Base-by-base conservation (phyloP, 2,113 vertebrate genomes). In the Anthoscopus minutus region DNA sequence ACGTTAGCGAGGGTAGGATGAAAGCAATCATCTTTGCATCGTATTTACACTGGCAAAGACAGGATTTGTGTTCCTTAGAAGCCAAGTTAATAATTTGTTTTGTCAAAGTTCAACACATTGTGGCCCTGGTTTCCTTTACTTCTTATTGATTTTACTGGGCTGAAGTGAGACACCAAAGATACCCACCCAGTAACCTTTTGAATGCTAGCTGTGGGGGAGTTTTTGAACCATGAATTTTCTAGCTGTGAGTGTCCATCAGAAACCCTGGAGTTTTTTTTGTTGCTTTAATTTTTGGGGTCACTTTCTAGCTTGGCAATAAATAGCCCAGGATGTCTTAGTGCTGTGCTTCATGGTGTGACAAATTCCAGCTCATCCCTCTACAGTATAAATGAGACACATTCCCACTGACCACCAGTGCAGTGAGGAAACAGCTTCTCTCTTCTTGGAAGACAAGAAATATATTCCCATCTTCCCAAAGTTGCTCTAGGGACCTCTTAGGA, bases 21-120 rank as follows among this genome's bases (percentile, higher is more conserved):
- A 93, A 94, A 78, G 89, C 74, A 93, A 56, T 94, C 76, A 74
- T 84, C 73, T 95, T 47, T 94, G 71, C 70, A 94, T 86, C 86
- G 78, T 94, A 93, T 96, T 96, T 95, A 94, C 93, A 84, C 73
- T 96, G 94, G 95, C 94, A 95, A 94, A 81, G 80, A 50, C 47
- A 65, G 21, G 38, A 79, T 77, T 84, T 93, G 70, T 84, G 21
- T 54, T 92, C 72, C 64, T 96, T 62, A 60, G 65, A 93, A 89
- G 82, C 77, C 74, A 88, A 88, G 93, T 91, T 86, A 96, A 94
- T 96, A 0, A 95, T 96, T 93, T 93, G 72, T 90, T 95, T 83
- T 91, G 71, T 95, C 88, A 95, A 94, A 95, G 94, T 89, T 89
- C 94, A 96, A 74, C 62, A 25, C 2, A 18, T 22, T 57, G 48